These are phyloP conservation scores for Brachionichthys hirsutus DNA, from an alignment of 2,113 vertebrate species.

Conservation along the genomic window DNA sequence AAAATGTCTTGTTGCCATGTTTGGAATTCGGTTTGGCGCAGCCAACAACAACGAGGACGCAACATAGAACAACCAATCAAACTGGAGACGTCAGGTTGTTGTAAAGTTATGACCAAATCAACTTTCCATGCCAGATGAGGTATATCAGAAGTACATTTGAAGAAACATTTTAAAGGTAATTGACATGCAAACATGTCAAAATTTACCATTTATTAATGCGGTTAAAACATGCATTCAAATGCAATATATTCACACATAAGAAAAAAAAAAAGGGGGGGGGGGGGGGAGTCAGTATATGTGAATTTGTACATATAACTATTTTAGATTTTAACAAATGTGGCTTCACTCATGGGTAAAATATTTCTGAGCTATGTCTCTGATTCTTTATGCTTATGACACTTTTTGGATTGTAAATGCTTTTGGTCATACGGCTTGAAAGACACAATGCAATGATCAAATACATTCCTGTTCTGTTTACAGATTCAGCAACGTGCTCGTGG, in stretches of 20 bases:
- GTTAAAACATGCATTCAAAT: no score
- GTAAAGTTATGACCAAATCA: slow-evolving; percentile 6
- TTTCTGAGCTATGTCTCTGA: slow-evolving; percentile 3
- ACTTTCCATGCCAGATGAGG: slow-evolving; percentile 14
- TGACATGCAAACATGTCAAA: slow-evolving; percentile 6
- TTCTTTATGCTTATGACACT: slow-evolving; percentile 8
- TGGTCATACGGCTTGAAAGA: background rate
- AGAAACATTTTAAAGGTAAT: no score
- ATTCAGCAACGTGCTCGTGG: background rate
- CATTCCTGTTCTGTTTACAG: slow-evolving; percentile 10
- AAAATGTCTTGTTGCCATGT: background rate
- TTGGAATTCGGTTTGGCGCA: background rate
- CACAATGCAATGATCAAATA: background rate
- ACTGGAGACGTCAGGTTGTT: slow-evolving; percentile 5
- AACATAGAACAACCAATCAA: background rate
- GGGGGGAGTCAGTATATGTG: slow-evolving; percentile 2
- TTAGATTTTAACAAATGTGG: slow-evolving; percentile 24
- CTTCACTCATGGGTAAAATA: slow-evolving; percentile 11
- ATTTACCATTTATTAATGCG: background rate
- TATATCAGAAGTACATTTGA: background rate
- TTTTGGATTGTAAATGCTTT: slow-evolving; percentile 8
- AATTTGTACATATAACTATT: slow-evolving; percentile 49
- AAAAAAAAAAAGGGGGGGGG: background rate
- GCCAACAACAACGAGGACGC: background rate
- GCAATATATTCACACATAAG: no score